These are phyloP conservation scores for Bradypus variegatus DNA, from an alignment of 2,797 vertebrate genomes.

Conservation along the genomic window DNA sequence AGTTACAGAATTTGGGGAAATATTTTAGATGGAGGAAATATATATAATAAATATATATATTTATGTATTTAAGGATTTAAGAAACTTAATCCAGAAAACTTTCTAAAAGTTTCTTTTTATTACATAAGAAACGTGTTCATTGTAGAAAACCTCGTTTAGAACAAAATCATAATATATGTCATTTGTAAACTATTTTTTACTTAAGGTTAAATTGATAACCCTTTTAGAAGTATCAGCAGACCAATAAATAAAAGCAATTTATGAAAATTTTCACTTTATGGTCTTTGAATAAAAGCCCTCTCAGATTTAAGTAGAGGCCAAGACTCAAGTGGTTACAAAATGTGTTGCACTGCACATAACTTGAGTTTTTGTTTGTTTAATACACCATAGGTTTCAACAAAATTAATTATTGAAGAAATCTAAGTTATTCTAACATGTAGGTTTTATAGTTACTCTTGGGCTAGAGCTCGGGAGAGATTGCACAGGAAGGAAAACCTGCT, in stretches of 20 bases:
- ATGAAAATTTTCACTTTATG: not conserved
- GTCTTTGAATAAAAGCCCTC: not conserved
- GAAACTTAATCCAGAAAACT: not conserved
- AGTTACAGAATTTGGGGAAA: not conserved
- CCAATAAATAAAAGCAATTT: not conserved
- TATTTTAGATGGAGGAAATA: not conserved
- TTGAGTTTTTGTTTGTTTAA: not conserved
- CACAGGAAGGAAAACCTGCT: constrained; percentile 51
- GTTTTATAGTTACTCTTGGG: constrained; percentile 54
- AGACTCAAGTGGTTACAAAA: not conserved
- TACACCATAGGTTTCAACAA: not conserved
- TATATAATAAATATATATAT: not conserved
- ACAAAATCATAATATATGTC: not conserved
- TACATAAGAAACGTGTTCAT: not conserved
- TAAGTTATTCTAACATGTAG: constrained; percentile 54
- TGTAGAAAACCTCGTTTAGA: not conserved
- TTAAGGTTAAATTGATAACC: not conserved
- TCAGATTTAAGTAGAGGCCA: not conserved
- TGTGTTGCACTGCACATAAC: not conserved
- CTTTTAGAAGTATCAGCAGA: not conserved
- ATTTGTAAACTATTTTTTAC: not conserved
- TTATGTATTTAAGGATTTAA: not conserved
- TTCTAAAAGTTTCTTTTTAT: not conserved
- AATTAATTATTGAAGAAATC: constrained; percentile 31
- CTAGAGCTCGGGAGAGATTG: constrained; percentile 37